Conservation (phyloP, 2,113 vertebrate species). For the Gallinago jamesoni region DNA sequence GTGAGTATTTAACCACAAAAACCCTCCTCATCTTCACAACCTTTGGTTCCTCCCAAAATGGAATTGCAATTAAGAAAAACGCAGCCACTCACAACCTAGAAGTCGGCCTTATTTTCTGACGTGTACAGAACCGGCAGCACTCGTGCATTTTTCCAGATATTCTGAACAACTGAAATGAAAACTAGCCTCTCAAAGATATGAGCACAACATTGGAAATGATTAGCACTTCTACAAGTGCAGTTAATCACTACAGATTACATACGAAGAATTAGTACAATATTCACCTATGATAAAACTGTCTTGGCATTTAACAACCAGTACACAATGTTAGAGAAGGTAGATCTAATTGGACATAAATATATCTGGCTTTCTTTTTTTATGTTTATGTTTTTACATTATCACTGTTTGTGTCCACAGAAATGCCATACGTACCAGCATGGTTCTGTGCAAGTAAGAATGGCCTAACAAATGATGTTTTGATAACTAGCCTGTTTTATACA, state of each 20-base stretch:
- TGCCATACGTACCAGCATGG: background rate
- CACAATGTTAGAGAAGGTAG: accelerated
- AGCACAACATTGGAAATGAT: background rate
- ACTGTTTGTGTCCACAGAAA: background rate
- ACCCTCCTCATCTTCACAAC: background rate
- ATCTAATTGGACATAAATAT: background rate
- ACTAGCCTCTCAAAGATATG: background rate
- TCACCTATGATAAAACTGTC: background rate
- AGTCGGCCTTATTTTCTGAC: background rate
- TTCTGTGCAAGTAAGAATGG: background rate
- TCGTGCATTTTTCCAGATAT: background rate
- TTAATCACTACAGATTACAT: background rate
- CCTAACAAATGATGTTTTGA: constrained; percentile 24
- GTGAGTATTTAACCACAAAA: constrained; percentile 41
- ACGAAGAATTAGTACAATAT: background rate
- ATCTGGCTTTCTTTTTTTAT: background rate
- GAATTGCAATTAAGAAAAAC: background rate
- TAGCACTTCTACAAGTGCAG: background rate
- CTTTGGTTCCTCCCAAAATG: background rate
- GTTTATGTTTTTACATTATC: background rate
- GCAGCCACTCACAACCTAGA: background rate
- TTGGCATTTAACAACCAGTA: accelerated
- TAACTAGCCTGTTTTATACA: constrained; percentile 14
- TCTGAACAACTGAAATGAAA: background rate
- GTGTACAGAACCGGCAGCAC: background rate